Percentiles rank a stretch among this genome's conserved stretches.
Conservation (phyloP, 2,797 vertebrate genomes). For the Pseudochromis fuscus region DNA sequence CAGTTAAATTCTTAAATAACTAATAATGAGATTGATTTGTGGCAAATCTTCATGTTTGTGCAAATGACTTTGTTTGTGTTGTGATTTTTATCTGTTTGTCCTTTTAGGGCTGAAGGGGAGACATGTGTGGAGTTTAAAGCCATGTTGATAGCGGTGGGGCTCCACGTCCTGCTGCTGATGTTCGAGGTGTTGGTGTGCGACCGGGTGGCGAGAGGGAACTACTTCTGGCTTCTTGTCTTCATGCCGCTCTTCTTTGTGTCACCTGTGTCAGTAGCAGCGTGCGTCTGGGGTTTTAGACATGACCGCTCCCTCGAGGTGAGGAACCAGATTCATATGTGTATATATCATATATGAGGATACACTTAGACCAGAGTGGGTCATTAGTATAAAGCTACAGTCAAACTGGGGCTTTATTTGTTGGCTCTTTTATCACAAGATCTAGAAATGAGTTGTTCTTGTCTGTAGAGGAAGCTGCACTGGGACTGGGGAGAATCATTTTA, state of each 20-base stretch:
- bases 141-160: conserved; percentile 97
- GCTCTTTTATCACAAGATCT: background rate
- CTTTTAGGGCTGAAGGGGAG: conserved; percentile 94
- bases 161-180: conserved; percentile 95
- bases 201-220: conserved; percentile 90
- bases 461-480: no score
- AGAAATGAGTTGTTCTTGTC: no score
- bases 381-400: background rate
- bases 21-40: background rate
- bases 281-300: conserved; percentile 98
- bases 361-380: background rate
- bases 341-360: no score
- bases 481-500: no score
- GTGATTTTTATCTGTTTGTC: no score
- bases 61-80: no score
- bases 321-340: no score
- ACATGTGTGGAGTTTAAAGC: conserved; percentile 99
- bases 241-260: conserved; percentile 99
- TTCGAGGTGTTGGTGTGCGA: conserved; percentile 98
- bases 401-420: background rate
- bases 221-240: conserved; percentile 98
- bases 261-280: conserved; percentile 96
- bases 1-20: no score
- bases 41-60: background rate
- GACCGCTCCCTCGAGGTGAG: conserved; percentile 96